Evolutionary conservation across 2,888 invertebrate genomes (phyloP), one percentile per base, ranked within the genome.

Genomic region (Macaria liturata): DNA sequence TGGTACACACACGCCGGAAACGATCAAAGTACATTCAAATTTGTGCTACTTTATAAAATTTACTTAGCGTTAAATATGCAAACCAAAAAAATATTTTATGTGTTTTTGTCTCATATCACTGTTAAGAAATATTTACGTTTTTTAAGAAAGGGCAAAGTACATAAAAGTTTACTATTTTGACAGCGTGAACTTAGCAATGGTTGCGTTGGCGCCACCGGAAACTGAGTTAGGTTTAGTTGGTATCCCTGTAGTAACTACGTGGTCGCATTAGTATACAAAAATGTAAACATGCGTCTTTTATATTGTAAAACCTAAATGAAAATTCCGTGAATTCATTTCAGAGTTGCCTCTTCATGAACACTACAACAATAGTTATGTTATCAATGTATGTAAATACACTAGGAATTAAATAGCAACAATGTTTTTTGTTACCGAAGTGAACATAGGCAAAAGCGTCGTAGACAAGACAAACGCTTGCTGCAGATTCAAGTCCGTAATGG

Each of bases 401-500:
- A 60, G 70, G 67, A 74, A 49, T 45, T 49, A 8, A 32, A 32
- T 20, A 49, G 70, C 79, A 80, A 79, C 78, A 78, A 78, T 83
- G 85, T 81, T 72, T 86, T 42, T 80, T 83, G 74, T 81, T 80
- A 91, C 88, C 78, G 80, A 75, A 80, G 89, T 91, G 92, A 92
- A 92, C 75, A 84, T 91, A 92, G 92, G 79, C 83, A 84, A 83
- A 89, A 90, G 91, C 91, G 87, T 86, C 85, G 86, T 62, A 64
- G 62, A 84, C 85, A 86, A 90, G 62, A 84, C 85, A 86, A 90
- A 86, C 90, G 88, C 82, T 78, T 88, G 87, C 82, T 78, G 81
- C 84, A 88, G 86, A 87, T 86, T 85, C 83, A 83, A 87, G 87
- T 88, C 88, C 82, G 89, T 90, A 92, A 92, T 92, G 92, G 92